A percentile compares a stretch with the other conserved stretches of the same genome.
These are phyloP conservation scores for Drosophila carrolli DNA, from an alignment of 1,140 invertebrate genomes.

Conservation along the genomic window DNA sequence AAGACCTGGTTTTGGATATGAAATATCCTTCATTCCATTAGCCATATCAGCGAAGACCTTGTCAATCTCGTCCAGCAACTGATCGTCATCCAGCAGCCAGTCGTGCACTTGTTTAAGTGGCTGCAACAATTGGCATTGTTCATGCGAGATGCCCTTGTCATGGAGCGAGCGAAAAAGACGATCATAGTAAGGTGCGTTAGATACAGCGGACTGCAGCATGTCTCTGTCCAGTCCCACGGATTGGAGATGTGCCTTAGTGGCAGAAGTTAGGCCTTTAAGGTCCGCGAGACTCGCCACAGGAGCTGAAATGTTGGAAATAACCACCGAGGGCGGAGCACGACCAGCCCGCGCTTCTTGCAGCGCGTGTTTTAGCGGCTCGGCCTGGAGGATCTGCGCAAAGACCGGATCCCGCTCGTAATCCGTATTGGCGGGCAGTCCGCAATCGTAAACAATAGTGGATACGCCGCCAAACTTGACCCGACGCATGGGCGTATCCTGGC, in stretches of 20 bases:
- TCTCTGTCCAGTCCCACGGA: constrained; percentile 86
- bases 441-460: constrained; percentile 69
- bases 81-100: constrained; percentile 86
- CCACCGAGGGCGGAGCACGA: constrained; percentile 32
- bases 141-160: constrained; percentile 85
- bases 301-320: constrained; percentile 53
- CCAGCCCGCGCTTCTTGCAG: constrained; percentile 60
- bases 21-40: constrained; percentile 47
- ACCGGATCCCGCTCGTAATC: constrained; percentile 78
- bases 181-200: constrained; percentile 87
- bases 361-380: constrained; percentile 66
- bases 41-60: constrained; percentile 86
- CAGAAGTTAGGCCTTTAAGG: constrained; percentile 83
- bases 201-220: constrained; percentile 86
- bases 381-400: constrained; percentile 77
- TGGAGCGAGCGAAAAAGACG: constrained; percentile 86
- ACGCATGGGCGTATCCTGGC: constrained; percentile 79
- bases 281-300: constrained; percentile 49
- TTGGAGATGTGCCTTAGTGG: constrained; percentile 86
- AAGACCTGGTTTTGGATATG: constrained; percentile 39
- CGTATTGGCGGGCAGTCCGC: constrained; percentile 69
- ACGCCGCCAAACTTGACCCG: constrained; percentile 79
- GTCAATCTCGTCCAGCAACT: constrained; percentile 86
- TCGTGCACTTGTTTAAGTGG: constrained; percentile 86
- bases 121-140: constrained; percentile 85